Base-by-base conservation (phyloP, 2,113 vertebrate genomes). In the Indicator maculatus region DNA sequence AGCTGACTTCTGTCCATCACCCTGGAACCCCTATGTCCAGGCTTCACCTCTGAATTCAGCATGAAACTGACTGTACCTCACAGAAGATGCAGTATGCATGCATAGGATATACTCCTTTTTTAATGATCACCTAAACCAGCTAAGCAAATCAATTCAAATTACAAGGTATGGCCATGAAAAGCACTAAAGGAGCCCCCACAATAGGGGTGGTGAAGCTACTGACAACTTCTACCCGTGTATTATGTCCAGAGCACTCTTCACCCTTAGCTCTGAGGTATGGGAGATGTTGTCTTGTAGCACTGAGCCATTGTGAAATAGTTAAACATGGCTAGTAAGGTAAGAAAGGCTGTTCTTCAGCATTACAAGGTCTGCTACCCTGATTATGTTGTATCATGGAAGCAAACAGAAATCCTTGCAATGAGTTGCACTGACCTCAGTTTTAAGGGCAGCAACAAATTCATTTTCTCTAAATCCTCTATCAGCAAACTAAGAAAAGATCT, bases 311-410 rank as follows among this genome's bases (percentile, higher is more conserved):
- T 5, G 1, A 88, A 89, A 88, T 11, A 89, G 23, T 56, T 61
- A 53, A 75, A 58, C 5, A 10, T 3, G 16, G 27, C 19, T 59
- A 60, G n/a, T 36, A 80, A 88, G 67, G 66, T 74, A 94, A 89
- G 50, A 67, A 75, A 87, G 10, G 79, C 12, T 82, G 72, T 36
- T 93, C 77, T 74, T 83, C 76, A 88, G 7, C 66, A 53, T 75
- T 72, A 66, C 59, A 44, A 69, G 28, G 59, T 47, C 70, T 12
- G 4, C n/a, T 83, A 30, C 36, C 64, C 52, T 18, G 33, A 82
- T 12, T 45, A 28, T 23, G 33, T n/a, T 14, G 6, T 63, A 84
- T 80, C 74, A 39, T 1, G 61, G 24, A 84, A 87, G 75, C 45
- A 75, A 85, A 58, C 8, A 52, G 45, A 74, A 90, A 77, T 56